phyloP scores from a whole-genome alignment of 2,113 vertebrate genomes.

The Ochotona curzoniae region DNA sequence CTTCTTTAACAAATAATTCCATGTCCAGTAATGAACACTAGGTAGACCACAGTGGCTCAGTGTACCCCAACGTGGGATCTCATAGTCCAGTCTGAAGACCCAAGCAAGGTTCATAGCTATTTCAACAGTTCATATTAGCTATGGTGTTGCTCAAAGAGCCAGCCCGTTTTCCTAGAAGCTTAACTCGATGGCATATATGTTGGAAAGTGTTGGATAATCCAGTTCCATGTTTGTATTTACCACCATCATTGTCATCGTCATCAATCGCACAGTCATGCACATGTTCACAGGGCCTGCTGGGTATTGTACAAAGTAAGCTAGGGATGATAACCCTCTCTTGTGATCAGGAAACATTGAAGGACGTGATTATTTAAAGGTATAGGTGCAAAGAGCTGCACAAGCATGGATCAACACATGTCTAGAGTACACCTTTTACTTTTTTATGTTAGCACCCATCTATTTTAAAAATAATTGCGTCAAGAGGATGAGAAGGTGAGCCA shows the following conservation, averaged over 20 bases:
- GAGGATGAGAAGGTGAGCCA: slow-evolving; percentile 14
- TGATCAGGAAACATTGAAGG: neutral
- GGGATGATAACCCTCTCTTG: neutral
- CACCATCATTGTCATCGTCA: neutral
- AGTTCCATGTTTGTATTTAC: neutral
- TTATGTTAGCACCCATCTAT: neutral
- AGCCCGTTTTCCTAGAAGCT: neutral
- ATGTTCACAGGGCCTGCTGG: neutral
- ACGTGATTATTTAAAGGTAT: neutral
- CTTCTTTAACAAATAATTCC: slow-evolving; percentile 15
- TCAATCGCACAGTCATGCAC: neutral
- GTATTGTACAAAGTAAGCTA: slow-evolving; percentile 6
- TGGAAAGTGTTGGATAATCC: neutral
- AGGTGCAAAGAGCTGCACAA: neutral
- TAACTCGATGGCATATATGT: neutral
- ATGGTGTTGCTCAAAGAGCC: neutral
- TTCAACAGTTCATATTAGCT: neutral
- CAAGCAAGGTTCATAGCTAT: neutral
- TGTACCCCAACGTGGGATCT: neutral
- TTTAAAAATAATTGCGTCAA: slow-evolving; percentile 26
- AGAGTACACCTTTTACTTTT: neutral
- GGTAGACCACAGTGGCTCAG: neutral
- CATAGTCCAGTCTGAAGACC: neutral
- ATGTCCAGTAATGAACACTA: neutral
- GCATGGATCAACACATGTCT: neutral